Percentiles rank a stretch among this genome's conserved stretches.
Conservation (phyloP, 2,888 invertebrate species). For the Cyrtodaria siliqua region DNA sequence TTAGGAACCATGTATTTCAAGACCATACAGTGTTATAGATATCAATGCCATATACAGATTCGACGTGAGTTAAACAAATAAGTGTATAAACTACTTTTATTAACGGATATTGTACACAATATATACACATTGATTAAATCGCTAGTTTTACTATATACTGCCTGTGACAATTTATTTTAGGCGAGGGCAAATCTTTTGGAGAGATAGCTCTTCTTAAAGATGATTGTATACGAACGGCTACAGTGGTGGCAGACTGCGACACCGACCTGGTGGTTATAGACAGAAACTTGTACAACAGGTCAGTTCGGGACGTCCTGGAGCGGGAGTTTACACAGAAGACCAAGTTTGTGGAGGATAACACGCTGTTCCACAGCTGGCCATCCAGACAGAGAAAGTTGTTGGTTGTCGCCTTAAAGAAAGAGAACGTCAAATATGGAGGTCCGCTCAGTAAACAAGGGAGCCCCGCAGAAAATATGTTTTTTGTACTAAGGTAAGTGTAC, state of each 20-base stretch:
- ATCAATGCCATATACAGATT: too few species aligned
- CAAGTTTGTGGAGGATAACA: constrained; percentile 81
- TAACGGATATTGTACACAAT: too few species aligned
- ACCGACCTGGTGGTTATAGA: constrained; percentile 83
- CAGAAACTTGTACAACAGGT: constrained; percentile 81
- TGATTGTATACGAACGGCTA: constrained; percentile 83
- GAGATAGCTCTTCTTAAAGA: constrained; percentile 84
- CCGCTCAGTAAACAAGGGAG: constrained; percentile 79
- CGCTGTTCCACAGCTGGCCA: constrained; percentile 81
- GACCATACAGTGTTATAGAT: too few species aligned
- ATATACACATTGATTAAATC: too few species aligned
- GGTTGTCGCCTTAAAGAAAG: constrained; percentile 82
- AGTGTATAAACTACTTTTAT: too few species aligned
- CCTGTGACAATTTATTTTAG: constrained; percentile 72
- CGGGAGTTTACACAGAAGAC: constrained; percentile 83
- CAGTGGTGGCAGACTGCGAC: constrained; percentile 79
- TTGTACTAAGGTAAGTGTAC: constrained; percentile 61
- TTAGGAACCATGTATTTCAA: too few species aligned
- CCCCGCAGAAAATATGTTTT: constrained; percentile 65
- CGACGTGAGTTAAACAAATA: too few species aligned
- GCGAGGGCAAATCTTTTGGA: constrained; percentile 83
- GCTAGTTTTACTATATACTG: too few species aligned
- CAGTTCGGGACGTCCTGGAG: constrained; percentile 81
- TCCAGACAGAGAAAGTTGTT: constrained; percentile 81
- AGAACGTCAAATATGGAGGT: constrained; percentile 79